Evolutionary conservation across 2,113 vertebrate species (phyloP).

Genomic region (Malurus elegans): DNA sequence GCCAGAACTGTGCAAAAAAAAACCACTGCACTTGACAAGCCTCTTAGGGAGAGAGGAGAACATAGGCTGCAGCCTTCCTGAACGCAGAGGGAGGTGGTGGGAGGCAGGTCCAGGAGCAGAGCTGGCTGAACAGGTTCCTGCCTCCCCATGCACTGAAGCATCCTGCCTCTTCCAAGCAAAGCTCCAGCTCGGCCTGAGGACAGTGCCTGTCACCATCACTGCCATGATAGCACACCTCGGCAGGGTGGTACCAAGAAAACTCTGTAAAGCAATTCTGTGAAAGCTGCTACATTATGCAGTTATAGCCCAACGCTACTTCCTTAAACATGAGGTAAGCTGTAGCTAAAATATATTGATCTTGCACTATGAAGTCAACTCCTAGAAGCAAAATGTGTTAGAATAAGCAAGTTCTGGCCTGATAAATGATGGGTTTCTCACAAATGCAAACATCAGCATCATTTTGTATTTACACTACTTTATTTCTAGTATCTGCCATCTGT

Average conservation of each 20-base stretch:
- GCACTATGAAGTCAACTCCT: not conserved
- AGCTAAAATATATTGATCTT: not conserved
- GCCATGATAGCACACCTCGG: fast-evolving
- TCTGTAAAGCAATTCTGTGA: not conserved
- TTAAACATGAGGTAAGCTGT: not conserved
- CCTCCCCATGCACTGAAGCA: not conserved
- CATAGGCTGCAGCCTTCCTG: not conserved
- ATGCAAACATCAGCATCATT: slow-evolving; percentile 33
- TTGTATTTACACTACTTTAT: not conserved
- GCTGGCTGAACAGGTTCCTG: fast-evolving
- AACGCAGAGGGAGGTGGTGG: fast-evolving
- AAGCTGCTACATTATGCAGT: not conserved
- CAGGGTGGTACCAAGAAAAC: not conserved
- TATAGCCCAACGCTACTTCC: not conserved
- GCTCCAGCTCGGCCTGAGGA: fast-evolving
- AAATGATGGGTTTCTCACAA: not conserved
- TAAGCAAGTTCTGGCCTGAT: not conserved
- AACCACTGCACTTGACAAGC: not conserved
- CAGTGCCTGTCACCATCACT: not conserved
- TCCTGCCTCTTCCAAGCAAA: not conserved
- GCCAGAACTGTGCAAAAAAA: not conserved
- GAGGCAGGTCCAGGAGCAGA: not conserved
- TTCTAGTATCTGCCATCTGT: slow-evolving; percentile 8
- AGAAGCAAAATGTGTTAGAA: not conserved
- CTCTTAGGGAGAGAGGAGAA: fast-evolving